Base-by-base conservation (phyloP, 2,113 vertebrate species). In the Isurus oxyrinchus region DNA sequence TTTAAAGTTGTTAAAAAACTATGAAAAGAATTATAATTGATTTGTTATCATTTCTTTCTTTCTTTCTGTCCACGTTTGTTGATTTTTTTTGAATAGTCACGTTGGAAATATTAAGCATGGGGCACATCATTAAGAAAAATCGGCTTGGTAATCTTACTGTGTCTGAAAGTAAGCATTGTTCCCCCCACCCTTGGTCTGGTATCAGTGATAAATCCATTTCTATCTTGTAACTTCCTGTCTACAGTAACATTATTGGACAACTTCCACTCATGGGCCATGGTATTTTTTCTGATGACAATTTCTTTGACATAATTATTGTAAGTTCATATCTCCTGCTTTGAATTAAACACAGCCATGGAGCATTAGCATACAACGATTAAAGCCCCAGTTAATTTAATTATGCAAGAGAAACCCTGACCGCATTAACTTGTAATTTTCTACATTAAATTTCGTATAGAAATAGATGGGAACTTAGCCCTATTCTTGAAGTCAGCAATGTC, bases 201-300 rank as follows among this genome's bases (percentile, higher is more conserved):
- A 84, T 84, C 81, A 84, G 19, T 84, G 40, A 63, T 63, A 94
- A n/a, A 94, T 94, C 90, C 59, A 94, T 40, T 94, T 94, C 35
- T 93, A 23, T 19, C 5, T 16, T 23, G n/a, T 59, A 40, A 14
- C 5, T 63, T 93, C 35, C 16, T 63, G 59, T 66, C 90, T 3
- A 90, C 87, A 35, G 23, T 57, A 57, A 90, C 87, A 63, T 63
- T 91, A 91, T 5, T 91, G 55, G 88, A 59, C 31, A 55, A 35
- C 44, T 94, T 66, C 66, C 19, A n/a, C 35, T 66, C 90, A 94
- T 63, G 23, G 90, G 66, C 35, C 19, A 40, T 63, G 40, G 14
- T 63, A 40, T 66, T 94, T 40, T 94, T 94, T 94, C 59, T 94
- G 90, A 16, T 94, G 66, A 66, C 55, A 93, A 59, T 40, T 93